Conservation (phyloP, 1,140 invertebrate genomes). For the Drosophila parvula region DNA sequence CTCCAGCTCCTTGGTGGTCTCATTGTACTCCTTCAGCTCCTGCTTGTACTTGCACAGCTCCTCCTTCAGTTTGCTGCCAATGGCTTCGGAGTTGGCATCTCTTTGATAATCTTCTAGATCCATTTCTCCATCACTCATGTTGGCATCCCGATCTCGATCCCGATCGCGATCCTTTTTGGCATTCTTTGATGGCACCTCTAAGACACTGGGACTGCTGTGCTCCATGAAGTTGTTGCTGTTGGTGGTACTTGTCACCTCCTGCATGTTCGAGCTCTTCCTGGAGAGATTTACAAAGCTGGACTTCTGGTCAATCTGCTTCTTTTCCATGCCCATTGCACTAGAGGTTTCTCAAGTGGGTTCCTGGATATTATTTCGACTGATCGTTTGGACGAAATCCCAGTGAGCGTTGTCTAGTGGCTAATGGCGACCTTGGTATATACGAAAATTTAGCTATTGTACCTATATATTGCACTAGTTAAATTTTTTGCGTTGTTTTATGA, state of each 20-base stretch:
- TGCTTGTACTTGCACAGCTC: conserved; percentile 76
- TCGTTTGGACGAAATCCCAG: conserved; percentile 6
- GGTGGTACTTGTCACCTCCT: neutral
- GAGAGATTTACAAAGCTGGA: conserved; percentile 43
- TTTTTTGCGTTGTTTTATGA: conserved; percentile 50
- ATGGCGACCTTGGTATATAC: conserved; percentile 42
- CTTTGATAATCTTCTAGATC: conserved; percentile 9
- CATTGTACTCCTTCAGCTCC: conserved; percentile 76
- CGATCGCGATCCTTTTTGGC: neutral
- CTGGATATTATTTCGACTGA: neutral
- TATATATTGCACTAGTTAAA: conserved; percentile 34
- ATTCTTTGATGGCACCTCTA: conserved; percentile 1
- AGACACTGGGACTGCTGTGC: neutral
- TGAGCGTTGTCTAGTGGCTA: conserved; percentile 16
- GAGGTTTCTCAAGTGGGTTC: too few relatives aligned
- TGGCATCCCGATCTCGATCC: neutral
- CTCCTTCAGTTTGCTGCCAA: conserved; percentile 69
- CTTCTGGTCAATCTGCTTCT: conserved; percentile 10
- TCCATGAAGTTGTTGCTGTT: conserved; percentile 16
- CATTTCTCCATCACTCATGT: conserved; percentile 3
- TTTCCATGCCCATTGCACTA: conserved; percentile 45
- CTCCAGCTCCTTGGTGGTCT: conserved; percentile 74
- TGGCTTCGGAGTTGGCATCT: conserved; percentile 37
- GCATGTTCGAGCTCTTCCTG: conserved; percentile 1
- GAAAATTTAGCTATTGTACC: conserved; percentile 54